A percentile compares a stretch with the other conserved stretches of the same genome.
Conservation (phyloP, 2,888 invertebrate genomes). For the Eristalinus sepulchralis region DNA sequence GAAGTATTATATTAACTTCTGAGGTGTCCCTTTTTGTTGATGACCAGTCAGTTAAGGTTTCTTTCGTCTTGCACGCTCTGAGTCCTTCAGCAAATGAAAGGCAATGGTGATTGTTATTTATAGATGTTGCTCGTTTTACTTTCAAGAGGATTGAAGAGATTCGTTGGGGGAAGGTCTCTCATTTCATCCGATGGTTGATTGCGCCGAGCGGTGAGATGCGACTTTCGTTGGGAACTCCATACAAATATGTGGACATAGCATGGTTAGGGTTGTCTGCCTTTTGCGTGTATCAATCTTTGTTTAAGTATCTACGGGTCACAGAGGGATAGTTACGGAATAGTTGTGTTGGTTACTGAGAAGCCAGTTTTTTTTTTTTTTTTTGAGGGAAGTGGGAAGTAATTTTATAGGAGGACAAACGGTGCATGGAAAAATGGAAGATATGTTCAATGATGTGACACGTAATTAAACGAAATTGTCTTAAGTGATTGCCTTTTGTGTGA, state of each 20-base stretch:
- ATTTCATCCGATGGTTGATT: conserved; percentile 36
- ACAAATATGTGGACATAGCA: not conserved
- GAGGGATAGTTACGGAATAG: not conserved
- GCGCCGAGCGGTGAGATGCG: not conserved
- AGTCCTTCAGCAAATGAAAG: conserved; percentile 49
- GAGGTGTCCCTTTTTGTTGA: conserved; percentile 56
- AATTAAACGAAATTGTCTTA: conserved; percentile 68
- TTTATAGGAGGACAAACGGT: conserved; percentile 41
- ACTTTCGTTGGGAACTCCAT: conserved; percentile 17
- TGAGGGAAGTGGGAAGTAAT: conserved; percentile 16
- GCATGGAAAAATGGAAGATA: conserved; percentile 58
- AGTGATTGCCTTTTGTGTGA: conserved; percentile 54
- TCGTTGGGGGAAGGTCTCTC: conserved; percentile 31
- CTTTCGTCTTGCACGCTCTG: not conserved
- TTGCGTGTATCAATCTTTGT: conserved; percentile 29
- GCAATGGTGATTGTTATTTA: conserved; percentile 65
- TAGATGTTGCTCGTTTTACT: conserved; percentile 53
- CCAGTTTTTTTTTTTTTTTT: not conserved
- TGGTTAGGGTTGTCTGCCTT: conserved; percentile 15
- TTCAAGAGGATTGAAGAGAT: conserved; percentile 4
- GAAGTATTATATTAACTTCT: conserved; percentile 29
- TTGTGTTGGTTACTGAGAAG: not conserved
- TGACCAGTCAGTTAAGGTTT: conserved; percentile 23
- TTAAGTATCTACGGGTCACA: conserved; percentile 18
- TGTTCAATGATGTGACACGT: conserved; percentile 67